These are phyloP conservation scores for Myxocyprinus asiaticus DNA, from an alignment of 2,113 vertebrate genomes.

Conservation along the genomic window DNA sequence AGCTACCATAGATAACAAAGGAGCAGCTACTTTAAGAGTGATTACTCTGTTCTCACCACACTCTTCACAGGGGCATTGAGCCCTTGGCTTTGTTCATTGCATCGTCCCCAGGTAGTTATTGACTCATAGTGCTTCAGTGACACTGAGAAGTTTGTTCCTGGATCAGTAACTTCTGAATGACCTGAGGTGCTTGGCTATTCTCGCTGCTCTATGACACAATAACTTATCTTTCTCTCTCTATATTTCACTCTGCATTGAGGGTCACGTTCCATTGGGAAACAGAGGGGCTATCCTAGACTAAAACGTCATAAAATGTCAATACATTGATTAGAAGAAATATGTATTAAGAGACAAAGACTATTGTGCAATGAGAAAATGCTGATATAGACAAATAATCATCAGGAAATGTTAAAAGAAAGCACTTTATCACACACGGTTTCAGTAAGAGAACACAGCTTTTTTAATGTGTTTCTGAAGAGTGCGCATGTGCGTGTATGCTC, in stretches of 20 bases:
- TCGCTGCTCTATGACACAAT: conserved; percentile 24
- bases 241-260: neutral
- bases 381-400: no score
- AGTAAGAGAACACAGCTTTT: no score
- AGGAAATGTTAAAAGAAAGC: no score
- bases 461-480: no score
- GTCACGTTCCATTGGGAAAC: neutral
- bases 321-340: no score
- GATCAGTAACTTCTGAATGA: conserved; percentile 44
- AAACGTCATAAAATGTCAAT: no score
- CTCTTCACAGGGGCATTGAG: conserved; percentile 13
- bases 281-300: no score
- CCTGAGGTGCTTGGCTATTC: conserved; percentile 18
- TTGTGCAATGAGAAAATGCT: no score
- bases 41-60: conserved; percentile 37
- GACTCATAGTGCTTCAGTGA: conserved; percentile 59
- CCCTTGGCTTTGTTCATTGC: conserved; percentile 38
- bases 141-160: conserved; percentile 42
- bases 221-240: conserved; percentile 9
- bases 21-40: conserved; percentile 57
- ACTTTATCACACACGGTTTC: no score
- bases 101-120: conserved; percentile 59
- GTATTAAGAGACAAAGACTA: no score
- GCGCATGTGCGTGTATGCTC: no score
- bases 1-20: conserved; percentile 51